These are phyloP conservation scores for Teleopsis dalmanni DNA, from an alignment of 1,140 invertebrate species.

Conservation along the genomic window DNA sequence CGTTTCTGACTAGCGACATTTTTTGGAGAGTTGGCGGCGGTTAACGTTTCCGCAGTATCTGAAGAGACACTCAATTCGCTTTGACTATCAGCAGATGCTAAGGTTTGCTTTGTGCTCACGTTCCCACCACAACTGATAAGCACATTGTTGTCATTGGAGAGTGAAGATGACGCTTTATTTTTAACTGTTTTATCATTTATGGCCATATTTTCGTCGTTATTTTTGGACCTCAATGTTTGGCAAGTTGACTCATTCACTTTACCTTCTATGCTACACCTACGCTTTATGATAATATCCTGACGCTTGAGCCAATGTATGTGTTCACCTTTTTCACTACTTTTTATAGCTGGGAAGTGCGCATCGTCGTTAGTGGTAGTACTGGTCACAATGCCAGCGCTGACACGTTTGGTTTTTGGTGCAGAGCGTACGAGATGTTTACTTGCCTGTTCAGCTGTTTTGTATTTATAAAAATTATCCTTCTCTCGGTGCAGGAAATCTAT, in stretches of 20 bases:
- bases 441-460: conserved; percentile 42
- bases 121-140: conserved; percentile 1
- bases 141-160: conserved; percentile 1
- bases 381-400: conserved; percentile 5
- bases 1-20: neutral
- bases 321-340: conserved; percentile 11
- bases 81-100: neutral
- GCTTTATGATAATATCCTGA: conserved; percentile 11
- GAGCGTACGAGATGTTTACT: conserved; percentile 19
- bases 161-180: neutral
- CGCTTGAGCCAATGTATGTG: conserved; percentile 16
- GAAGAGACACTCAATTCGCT: neutral
- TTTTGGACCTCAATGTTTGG: neutral
- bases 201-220: neutral
- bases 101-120: too few relatives aligned
- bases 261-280: neutral
- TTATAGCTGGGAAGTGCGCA: neutral
- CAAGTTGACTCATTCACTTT: neutral
- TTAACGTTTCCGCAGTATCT: neutral
- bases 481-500: conserved; percentile 19
- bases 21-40: conserved; percentile 5
- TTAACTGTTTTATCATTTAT: conserved; percentile 2
- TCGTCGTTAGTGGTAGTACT: neutral
- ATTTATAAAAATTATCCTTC: conserved; percentile 43
- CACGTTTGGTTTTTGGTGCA: neutral